Conservation (phyloP, 2,888 invertebrate species). For the Watsonalla cultraria region DNA sequence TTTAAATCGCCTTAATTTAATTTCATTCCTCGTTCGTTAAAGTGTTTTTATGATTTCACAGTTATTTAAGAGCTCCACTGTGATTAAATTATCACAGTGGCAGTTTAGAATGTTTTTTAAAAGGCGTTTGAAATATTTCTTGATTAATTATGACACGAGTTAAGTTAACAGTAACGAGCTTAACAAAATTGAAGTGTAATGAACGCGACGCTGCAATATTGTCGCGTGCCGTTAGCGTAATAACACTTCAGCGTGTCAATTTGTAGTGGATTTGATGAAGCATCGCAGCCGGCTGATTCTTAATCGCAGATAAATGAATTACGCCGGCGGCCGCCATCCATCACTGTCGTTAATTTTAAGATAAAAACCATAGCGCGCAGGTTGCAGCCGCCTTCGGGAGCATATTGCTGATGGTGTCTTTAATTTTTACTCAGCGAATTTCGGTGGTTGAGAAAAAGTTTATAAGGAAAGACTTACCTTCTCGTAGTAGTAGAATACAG, state of each 20-base stretch:
- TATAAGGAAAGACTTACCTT: no score
- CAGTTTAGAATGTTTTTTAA: background rate
- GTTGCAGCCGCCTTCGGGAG: conserved; percentile 27
- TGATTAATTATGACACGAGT: background rate
- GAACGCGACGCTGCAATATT: background rate
- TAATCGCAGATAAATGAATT: conserved; percentile 69
- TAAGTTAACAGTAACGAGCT: background rate
- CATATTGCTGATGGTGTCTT: conserved; percentile 4
- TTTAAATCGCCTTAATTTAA: conserved; percentile 39
- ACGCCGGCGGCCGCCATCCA: conserved; percentile 52
- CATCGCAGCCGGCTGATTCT: conserved; percentile 34
- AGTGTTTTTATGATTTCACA: conserved; percentile 2
- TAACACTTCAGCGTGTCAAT: conserved; percentile 37
- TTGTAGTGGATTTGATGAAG: conserved; percentile 39
- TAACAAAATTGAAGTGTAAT: background rate
- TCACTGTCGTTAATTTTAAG: conserved; percentile 67
- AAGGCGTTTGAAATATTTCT: background rate
- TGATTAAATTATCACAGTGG: background rate
- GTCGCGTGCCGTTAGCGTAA: conserved; percentile 18
- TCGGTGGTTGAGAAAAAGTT: no score
- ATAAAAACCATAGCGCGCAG: conserved; percentile 54
- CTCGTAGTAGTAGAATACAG: no score
- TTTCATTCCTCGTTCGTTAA: conserved; percentile 21
- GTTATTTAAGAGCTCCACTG: background rate
- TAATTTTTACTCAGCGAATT: background rate